Conservation (phyloP, 2,888 invertebrate species). For the Apocheima hispidaria region DNA sequence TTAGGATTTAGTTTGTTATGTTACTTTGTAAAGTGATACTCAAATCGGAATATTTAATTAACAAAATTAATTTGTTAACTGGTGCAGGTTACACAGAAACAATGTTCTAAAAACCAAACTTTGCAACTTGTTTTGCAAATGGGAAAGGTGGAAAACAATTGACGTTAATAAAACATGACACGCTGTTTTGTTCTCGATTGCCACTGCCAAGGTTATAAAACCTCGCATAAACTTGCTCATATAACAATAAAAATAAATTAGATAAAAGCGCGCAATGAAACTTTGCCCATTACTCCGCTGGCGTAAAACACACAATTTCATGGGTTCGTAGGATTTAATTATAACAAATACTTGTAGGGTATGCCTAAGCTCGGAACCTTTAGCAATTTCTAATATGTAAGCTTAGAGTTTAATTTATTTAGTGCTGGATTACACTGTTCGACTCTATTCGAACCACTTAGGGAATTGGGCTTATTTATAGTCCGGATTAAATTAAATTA, state of each 20-base stretch:
- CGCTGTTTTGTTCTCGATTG: slow-evolving; percentile 58
- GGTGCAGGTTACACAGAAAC: slow-evolving; percentile 3
- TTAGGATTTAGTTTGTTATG: background rate
- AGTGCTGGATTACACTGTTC: slow-evolving; percentile 27
- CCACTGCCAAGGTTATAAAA: slow-evolving; percentile 73
- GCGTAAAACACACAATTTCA: slow-evolving; percentile 75
- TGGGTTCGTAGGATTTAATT: slow-evolving; percentile 78
- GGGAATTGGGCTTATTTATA: slow-evolving; percentile 27
- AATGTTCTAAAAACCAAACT: background rate
- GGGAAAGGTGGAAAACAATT: slow-evolving; percentile 24
- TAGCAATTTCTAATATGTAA: slow-evolving; percentile 37
- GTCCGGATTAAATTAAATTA: slow-evolving; percentile 24
- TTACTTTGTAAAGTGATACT: background rate
- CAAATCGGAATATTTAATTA: background rate
- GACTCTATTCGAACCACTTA: slow-evolving; percentile 29
- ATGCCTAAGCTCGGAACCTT: slow-evolving; percentile 29
- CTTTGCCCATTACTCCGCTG: slow-evolving; percentile 74
- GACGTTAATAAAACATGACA: slow-evolving; percentile 48
- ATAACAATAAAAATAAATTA: slow-evolving; percentile 84
- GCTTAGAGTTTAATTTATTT: slow-evolving; percentile 31
- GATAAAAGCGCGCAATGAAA: slow-evolving; percentile 83
- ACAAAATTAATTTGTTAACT: slow-evolving; percentile 9
- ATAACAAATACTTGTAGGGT: slow-evolving; percentile 67
- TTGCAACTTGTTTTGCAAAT: slow-evolving; percentile 8
- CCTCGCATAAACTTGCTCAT: slow-evolving; percentile 74